Conservation (phyloP, 2,888 invertebrate genomes). For the Leptopilina myrica region DNA sequence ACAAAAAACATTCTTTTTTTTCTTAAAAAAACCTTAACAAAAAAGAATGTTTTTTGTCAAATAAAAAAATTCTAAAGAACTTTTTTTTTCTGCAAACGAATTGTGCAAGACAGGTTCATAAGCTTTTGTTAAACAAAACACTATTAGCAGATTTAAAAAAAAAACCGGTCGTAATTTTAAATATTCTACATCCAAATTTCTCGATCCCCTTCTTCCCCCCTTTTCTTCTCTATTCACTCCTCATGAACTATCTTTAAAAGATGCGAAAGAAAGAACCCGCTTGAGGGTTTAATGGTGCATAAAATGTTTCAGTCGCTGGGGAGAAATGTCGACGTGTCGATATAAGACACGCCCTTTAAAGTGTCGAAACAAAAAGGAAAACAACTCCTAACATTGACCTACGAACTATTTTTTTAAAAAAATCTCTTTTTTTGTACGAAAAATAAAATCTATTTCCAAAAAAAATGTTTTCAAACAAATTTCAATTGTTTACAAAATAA, state of each 20-base stretch:
- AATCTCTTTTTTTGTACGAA: no score
- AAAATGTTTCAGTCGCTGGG: conserved; percentile 42
- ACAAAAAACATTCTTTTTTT: background rate
- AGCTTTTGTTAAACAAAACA: background rate
- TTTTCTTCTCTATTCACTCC: background rate
- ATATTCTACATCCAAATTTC: background rate
- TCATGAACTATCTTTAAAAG: conserved; percentile 21
- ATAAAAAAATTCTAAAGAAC: background rate
- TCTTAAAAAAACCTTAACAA: background rate
- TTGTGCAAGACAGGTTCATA: background rate
- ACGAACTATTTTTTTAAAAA: background rate
- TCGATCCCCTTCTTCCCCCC: no score
- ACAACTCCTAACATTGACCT: background rate
- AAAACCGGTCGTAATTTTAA: conserved; percentile 25
- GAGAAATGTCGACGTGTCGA: conserved; percentile 39
- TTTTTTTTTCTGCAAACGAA: background rate
- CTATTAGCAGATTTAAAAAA: no score
- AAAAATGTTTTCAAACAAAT: background rate
- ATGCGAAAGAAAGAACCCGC: conserved; percentile 38
- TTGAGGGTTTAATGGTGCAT: conserved; percentile 45
- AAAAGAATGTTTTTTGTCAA: no score
- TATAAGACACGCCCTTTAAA: conserved; percentile 30
- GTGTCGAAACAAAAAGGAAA: conserved; percentile 31
- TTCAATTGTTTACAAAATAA: no score
- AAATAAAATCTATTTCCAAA: background rate